Conservation (phyloP, 2,888 invertebrate species). For the Clistopyga incitator region DNA sequence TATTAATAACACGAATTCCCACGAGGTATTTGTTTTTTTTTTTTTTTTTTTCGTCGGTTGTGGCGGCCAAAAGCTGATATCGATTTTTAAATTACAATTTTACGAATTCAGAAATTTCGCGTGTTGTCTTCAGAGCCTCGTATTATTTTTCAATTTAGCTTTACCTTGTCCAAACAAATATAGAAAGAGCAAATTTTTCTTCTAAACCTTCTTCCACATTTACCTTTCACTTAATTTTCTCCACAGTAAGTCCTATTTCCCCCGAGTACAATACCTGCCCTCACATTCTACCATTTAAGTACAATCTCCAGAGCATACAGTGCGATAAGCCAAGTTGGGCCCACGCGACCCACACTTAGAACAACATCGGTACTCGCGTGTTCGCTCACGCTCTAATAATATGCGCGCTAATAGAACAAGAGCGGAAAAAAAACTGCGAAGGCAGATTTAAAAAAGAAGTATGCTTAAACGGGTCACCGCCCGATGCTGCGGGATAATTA, state of each 20-base stretch:
- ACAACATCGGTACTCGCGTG: background rate
- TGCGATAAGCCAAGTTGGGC: background rate
- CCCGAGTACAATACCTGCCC: background rate
- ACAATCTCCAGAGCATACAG: background rate
- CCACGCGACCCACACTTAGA: background rate
- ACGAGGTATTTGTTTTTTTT: too few species aligned
- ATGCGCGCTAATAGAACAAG: background rate
- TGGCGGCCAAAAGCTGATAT: too few species aligned
- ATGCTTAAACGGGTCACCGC: slow-evolving; percentile 12
- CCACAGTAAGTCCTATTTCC: background rate
- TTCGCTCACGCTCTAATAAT: background rate
- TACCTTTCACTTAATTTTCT: background rate
- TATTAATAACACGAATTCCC: too few species aligned
- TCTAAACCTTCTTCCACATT: too few species aligned
- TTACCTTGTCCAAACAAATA: too few species aligned
- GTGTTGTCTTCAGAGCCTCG: too few species aligned
- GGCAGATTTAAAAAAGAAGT: slow-evolving; percentile 8
- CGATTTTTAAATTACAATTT: too few species aligned
- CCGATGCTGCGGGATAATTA: slow-evolving; percentile 47
- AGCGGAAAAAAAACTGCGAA: background rate
- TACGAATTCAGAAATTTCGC: too few species aligned
- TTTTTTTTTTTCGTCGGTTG: too few species aligned
- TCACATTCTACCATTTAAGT: background rate
- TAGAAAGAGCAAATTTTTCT: too few species aligned
- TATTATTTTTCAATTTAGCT: too few species aligned